phyloP scores from a whole-genome alignment of 2,888 invertebrate species.

The Malthinus flaveolus region DNA sequence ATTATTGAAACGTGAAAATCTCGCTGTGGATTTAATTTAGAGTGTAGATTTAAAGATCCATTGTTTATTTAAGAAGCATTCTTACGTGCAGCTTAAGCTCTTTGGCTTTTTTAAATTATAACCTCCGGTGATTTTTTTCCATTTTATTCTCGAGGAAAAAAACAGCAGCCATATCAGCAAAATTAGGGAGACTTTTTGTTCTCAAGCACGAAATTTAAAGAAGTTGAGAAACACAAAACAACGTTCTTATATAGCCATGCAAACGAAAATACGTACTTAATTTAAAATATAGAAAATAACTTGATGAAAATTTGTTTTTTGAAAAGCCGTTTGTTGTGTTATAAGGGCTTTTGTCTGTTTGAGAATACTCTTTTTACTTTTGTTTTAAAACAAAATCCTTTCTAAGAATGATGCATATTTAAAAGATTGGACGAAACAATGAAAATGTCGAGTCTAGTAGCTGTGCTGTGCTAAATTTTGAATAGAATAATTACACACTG shows the following conservation, averaged over 20 bases:
- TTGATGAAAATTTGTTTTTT: too few species aligned
- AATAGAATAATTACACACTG: slow-evolving; percentile 1
- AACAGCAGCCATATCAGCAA: neutral
- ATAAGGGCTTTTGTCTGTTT: too few species aligned
- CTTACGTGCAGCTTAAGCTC: too few species aligned
- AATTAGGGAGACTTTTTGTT: neutral
- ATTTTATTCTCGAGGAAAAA: neutral
- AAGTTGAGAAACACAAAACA: neutral
- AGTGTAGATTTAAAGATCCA: too few species aligned
- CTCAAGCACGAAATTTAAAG: neutral
- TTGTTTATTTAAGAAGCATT: too few species aligned
- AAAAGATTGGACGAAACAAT: slow-evolving; percentile 7
- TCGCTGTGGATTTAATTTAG: too few species aligned
- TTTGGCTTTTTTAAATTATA: slow-evolving; percentile 16
- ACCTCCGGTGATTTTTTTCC: slow-evolving; percentile 18
- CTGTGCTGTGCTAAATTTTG: neutral
- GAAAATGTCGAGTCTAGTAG: neutral
- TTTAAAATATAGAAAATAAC: too few species aligned
- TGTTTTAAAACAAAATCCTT: neutral
- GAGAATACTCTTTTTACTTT: neutral
- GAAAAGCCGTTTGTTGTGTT: neutral
- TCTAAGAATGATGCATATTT: neutral
- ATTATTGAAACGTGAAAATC: too few species aligned
- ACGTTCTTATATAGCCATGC: too few species aligned
- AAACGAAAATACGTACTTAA: too few species aligned